A percentile compares a stretch with the other conserved stretches of the same genome.
Evolutionary conservation across 2,888 invertebrate species (phyloP).

Genomic region (Salticus scenicus): DNA sequence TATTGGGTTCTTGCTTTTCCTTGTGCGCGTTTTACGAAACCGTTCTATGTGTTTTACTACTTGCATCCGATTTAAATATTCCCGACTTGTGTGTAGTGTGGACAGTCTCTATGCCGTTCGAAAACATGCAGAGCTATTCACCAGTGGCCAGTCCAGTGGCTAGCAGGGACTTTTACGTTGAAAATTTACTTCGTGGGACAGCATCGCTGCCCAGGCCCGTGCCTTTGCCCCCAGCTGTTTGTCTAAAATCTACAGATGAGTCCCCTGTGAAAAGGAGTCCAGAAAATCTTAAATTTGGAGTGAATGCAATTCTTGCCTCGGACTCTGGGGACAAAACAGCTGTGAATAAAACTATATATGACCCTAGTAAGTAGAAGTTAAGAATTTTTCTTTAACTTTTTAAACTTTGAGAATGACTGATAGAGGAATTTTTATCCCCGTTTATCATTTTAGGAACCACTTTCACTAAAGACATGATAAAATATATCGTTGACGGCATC

Average conservation of each 20-base stretch:
- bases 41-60: slow-evolving; percentile 10
- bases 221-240: slow-evolving; percentile 29
- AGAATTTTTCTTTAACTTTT: too few relatives aligned
- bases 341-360: slow-evolving; percentile 7
- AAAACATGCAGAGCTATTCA: slow-evolving; percentile 28
- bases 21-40: slow-evolving; percentile 41
- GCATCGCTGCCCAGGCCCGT: slow-evolving; percentile 47
- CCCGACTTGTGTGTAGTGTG: not conserved
- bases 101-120: slow-evolving; percentile 34
- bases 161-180: slow-evolving; percentile 56
- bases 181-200: slow-evolving; percentile 41
- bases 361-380: slow-evolving; percentile 23
- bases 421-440: too few relatives aligned
- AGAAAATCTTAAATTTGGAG: slow-evolving; percentile 49
- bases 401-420: too few relatives aligned
- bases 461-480: too few relatives aligned
- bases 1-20: not conserved
- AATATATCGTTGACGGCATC: too few relatives aligned
- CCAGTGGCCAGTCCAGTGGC: not conserved
- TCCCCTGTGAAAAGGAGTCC: slow-evolving; percentile 22
- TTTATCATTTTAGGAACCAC: too few relatives aligned
- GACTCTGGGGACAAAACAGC: slow-evolving; percentile 26
- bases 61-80: slow-evolving; percentile 31
- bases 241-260: not conserved
- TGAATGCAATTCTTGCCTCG: slow-evolving; percentile 55